phyloP scores from a whole-genome alignment of 2,797 vertebrate genomes.

The Thripadectes ignobilis region DNA sequence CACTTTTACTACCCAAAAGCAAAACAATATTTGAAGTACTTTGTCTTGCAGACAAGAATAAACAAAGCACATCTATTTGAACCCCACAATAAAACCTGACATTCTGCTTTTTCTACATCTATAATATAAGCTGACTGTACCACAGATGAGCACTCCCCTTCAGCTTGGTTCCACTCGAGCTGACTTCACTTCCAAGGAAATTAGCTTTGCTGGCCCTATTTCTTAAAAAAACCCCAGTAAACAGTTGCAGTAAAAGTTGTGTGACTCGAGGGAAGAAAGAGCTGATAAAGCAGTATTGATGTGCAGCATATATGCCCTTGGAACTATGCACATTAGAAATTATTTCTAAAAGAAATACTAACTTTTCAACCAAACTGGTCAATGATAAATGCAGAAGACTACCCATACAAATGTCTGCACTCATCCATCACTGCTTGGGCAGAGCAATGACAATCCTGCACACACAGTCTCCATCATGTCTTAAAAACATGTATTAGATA shows the following conservation, averaged over 20 bases:
- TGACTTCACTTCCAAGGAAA: neutral
- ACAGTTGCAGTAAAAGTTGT: neutral
- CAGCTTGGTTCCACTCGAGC: neutral
- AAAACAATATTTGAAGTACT: neutral
- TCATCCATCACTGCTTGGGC: neutral
- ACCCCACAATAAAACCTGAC: neutral
- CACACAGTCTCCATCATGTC: neutral
- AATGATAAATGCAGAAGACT: neutral
- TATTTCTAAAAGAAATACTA: neutral
- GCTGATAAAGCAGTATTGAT: neutral
- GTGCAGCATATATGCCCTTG: neutral
- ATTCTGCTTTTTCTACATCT: neutral
- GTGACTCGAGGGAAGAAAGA: neutral
- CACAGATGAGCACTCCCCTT: neutral
- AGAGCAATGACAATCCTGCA: neutral
- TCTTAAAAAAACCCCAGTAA: neutral
- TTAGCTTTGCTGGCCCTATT: neutral
- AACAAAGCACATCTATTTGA: neutral
- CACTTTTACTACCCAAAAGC: neutral
- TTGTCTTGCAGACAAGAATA: neutral
- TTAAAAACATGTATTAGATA: neutral
- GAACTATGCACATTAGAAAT: neutral
- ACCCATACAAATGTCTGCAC: neutral
- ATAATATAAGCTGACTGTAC: neutral
- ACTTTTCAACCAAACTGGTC: neutral